Evolutionary conservation across 2,888 invertebrate species (phyloP), one percentile per base, ranked within the genome.

Genomic region (Stenichneumon culpator): DNA sequence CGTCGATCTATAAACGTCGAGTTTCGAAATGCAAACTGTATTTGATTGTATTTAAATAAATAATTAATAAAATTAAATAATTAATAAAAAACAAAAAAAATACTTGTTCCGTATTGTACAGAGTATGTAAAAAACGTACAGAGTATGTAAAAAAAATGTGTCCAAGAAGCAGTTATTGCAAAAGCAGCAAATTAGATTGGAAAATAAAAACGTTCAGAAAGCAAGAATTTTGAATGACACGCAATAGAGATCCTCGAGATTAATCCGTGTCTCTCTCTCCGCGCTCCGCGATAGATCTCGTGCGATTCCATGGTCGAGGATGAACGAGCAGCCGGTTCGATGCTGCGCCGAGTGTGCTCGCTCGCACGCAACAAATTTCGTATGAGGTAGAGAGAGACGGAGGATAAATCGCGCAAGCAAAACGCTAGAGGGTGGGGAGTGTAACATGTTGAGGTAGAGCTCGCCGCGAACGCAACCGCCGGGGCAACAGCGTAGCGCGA

Each of bases 401-500:
- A 39, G 32, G 32, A 36, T 19, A 36, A 39, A n/a, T 36, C 11
- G 19, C 19, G n/a, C 36, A 36, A 36, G 36, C 7, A 36, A 67
- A 32, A 19, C n/a, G 52, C n/a, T 54, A 22, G 54, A 22, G 19
- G 22, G 54, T 22, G 19, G 25, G 54, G 22, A 60, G 60, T 19
- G 25, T 60, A 60, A 60, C 25, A 39, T 39, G 39, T 39, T 39
- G 28, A 11, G 60, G 16, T 25, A 60, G 28, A 54, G 19, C 22
- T 9, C 25, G 28, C 60, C 28, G 60, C 25, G 60, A 60, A 60
- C 60, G 60, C 28, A 60, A 28, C 60, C 60, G 60, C 60, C 28
- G 60, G 60, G 60, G 60, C 25, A 60, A 28, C 60, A 60, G 60
- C 60, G 25, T 28, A n/a, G 54, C 25, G 60, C 14, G 60, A 60